Base-by-base conservation (phyloP, 2,888 invertebrate species). In the Alloplasta piceator region DNA sequence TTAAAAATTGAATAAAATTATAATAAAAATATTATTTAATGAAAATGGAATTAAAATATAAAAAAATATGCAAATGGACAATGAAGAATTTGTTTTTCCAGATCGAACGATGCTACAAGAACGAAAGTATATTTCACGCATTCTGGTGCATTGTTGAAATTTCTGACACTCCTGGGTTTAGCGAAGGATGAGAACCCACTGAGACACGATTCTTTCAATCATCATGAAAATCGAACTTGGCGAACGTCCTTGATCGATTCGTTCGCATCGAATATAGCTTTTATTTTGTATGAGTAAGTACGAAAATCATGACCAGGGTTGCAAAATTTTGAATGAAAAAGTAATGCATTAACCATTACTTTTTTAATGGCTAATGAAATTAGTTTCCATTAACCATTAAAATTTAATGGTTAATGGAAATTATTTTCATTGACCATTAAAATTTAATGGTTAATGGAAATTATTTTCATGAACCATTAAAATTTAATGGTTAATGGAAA, bases 181-280 rank as follows among this genome's bases (percentile, higher is more conserved):
- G 97, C 96, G 86, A 95, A 94, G 89, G 96, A 97, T 63, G 88
- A 93, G 0, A 82, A 92, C 2, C 94, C 93, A 39, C 92, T 97
- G 60, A 94, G 92, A n/a, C 94, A 95, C 50, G 92, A 94, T 78
- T 92, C 92, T 91, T 89, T 93, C 93, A 39, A 88, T 90, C 66
- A 89, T 92, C 48, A 93, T 95, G 83, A 87, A n/a, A 83, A 87
- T n/a, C 90, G 94, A 76, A 87, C 88, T 48, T 94, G 94, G 94
- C 92, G 91, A 78, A 92, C 93, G 1, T 93, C 94, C 83, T 82
- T 94, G 61, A 96, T 97, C 72, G 97, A 97, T 91, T 93, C 95
- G 48, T 97, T 97, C 92, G 96, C 95, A n/a, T 93, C 96, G 5
- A 97, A 97, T 90, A 90, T 97, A 83, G 96, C 96, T 43, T 96